A percentile compares a stretch with the other conserved stretches of the same genome.
Conservation (phyloP, 2,113 vertebrate species). For the Electrona antarctica region DNA sequence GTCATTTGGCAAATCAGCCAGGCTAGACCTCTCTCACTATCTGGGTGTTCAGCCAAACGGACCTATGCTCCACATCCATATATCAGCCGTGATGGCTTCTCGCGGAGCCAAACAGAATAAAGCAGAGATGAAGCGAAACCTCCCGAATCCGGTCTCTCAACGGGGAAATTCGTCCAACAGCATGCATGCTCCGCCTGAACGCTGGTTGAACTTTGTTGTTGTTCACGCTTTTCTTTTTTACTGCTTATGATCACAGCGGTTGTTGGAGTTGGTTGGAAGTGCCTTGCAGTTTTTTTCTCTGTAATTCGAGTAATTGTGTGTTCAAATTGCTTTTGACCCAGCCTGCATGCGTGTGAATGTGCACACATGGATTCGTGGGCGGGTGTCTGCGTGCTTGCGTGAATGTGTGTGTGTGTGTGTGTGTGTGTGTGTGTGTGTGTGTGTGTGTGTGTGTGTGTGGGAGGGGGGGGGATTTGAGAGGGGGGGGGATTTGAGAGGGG, state of each 20-base stretch:
- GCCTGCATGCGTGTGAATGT: too few species aligned
- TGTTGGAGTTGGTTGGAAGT: constrained; percentile 19
- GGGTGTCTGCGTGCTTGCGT: too few species aligned
- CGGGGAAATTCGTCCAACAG: constrained; percentile 42
- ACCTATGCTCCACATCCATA: constrained; percentile 44
- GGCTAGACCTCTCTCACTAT: constrained; percentile 44
- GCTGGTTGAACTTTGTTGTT: constrained; percentile 51
- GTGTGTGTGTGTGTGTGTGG: too few species aligned
- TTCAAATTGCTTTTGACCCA: constrained; percentile 7
- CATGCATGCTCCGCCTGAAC: constrained; percentile 42
- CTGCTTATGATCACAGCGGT: constrained; percentile 20
- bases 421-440: neutral
- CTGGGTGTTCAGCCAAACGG: constrained; percentile 65
- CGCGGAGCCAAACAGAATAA: constrained; percentile 57
- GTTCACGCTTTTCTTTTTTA: constrained; percentile 41
- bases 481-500: too few species aligned
- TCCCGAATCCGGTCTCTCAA: constrained; percentile 41
- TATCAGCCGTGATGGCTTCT: constrained; percentile 47
- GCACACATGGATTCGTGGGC: too few species aligned
- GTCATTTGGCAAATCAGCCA: constrained; percentile 40
- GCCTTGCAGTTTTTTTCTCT: neutral
- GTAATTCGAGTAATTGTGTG: constrained; percentile 18
- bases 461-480: too few species aligned
- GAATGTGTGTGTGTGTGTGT: constrained; percentile 10
- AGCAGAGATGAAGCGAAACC: constrained; percentile 68